Base-by-base conservation (phyloP, 2,113 vertebrate genomes). In the Carlito syrichta region DNA sequence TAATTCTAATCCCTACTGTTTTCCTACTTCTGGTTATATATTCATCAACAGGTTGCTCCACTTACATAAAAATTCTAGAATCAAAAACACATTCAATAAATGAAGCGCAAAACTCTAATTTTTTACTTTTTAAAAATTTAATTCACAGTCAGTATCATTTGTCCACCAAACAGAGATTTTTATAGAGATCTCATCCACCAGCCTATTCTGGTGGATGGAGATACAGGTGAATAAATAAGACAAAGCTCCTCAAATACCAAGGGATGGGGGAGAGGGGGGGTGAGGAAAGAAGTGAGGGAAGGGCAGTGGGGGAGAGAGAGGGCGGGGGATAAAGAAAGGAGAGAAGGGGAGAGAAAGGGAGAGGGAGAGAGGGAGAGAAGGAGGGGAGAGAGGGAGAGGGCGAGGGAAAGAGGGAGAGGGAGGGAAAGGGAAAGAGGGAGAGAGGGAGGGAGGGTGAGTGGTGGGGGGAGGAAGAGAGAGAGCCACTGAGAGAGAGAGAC, bases 1-100 rank as follows among this genome's bases (percentile, higher is more conserved):
- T 7, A 30, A n/a, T 2, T 25, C 12, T 0, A 1, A 1, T 1
- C 63, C 43, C n/a, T 1, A 7, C 0, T 10, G 48, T 13, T 10
- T 32, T 32, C 32, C 17, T n/a, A 19, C 2, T 77, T 35, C 20
- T 35, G 27, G 30, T 19, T 32, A 71, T 63, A 38, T n/a, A 4
- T 4, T 50, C 19, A 27, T 25, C 66, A 4, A 8, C 35, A 25
- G 45, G 56, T 16, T 38, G 43, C 52, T 54, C 77, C 27, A 50
- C 35, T 40, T 32, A 35, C 6, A 22, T 20, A 54, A 9, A 76
- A 82, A 54, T 25, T 30, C 45, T 30, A 63, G 73, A 76, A n/a
- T 22, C 9, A 43, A 45, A 23, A 30, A 48, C 32, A 60, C 58
- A 23, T n/a, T 19, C 48, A 48, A 27, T 19, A 40, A 62, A 30